Conservation (phyloP, 2,888 invertebrate species). For the Aporophyla nigra region DNA sequence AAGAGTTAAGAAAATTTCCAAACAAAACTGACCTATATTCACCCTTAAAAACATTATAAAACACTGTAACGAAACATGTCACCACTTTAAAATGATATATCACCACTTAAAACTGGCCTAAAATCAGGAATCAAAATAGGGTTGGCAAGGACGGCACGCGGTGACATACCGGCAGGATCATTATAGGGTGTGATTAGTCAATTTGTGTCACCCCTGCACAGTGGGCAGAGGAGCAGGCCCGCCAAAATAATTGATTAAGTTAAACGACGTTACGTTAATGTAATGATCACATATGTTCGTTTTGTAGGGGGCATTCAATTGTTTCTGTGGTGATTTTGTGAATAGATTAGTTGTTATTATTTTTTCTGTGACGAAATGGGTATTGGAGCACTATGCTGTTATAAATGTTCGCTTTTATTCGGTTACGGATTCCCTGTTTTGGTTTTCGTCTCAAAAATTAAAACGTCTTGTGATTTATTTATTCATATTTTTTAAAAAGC, state of each 20-base stretch:
- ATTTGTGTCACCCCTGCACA: slow-evolving; percentile 80
- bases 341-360: slow-evolving; percentile 66
- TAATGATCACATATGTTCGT: slow-evolving; percentile 89
- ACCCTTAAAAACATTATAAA: slow-evolving; percentile 53
- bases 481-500: neutral
- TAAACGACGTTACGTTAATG: slow-evolving; percentile 86
- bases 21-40: slow-evolving; percentile 47
- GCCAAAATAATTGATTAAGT: slow-evolving; percentile 87
- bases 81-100: slow-evolving; percentile 81
- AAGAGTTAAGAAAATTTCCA: neutral
- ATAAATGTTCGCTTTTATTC: neutral
- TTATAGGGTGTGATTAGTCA: slow-evolving; percentile 86
- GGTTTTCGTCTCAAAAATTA: neutral
- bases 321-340: slow-evolving; percentile 73
- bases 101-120: slow-evolving; percentile 78
- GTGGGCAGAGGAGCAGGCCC: slow-evolving; percentile 67
- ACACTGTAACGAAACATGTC: slow-evolving; percentile 74
- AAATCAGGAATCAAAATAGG: slow-evolving; percentile 83
- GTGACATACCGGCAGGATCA: slow-evolving; percentile 75
- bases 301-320: slow-evolving; percentile 62
- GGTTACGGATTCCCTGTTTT: too few relatives aligned
- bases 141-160: slow-evolving; percentile 70
- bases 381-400: neutral
- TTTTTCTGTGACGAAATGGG: slow-evolving; percentile 34
- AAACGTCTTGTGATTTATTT: neutral